Conservation (phyloP, 1,140 invertebrate genomes). For the Drosophila fuyamai region DNA sequence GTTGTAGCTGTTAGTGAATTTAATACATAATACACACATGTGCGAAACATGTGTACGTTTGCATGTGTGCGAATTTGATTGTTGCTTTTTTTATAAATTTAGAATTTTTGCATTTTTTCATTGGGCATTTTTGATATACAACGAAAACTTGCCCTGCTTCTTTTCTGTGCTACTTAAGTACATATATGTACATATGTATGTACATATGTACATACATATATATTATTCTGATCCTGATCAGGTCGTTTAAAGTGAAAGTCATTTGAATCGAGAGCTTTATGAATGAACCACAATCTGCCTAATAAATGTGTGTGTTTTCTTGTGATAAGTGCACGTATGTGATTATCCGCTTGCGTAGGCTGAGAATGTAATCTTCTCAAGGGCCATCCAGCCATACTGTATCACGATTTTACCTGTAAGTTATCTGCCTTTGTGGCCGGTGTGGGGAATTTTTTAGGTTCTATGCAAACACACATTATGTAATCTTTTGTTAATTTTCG, state of each 20-base stretch:
- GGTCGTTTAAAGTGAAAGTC: slow-evolving; percentile 8
- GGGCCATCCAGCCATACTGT: slow-evolving; percentile 19
- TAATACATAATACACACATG: slow-evolving; percentile 58
- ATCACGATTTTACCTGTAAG: slow-evolving; percentile 20
- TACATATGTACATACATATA: background rate
- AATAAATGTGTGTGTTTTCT: slow-evolving; percentile 19
- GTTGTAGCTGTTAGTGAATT: slow-evolving; percentile 78
- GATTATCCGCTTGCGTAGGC: slow-evolving; percentile 29
- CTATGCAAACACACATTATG: slow-evolving; percentile 23
- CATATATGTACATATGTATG: background rate
- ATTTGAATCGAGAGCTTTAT: slow-evolving; percentile 20
- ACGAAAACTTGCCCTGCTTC: slow-evolving; percentile 33
- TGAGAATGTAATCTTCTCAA: slow-evolving; percentile 32
- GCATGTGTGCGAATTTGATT: slow-evolving; percentile 47
- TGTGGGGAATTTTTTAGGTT: background rate
- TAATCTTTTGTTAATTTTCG: slow-evolving; percentile 29
- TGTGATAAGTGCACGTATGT: slow-evolving; percentile 18
- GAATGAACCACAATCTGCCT: slow-evolving; percentile 35
- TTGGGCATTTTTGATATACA: slow-evolving; percentile 53
- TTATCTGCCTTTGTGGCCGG: slow-evolving; percentile 10
- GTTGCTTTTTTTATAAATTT: slow-evolving; percentile 55
- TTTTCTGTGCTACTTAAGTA: slow-evolving; percentile 7
- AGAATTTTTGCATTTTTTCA: slow-evolving; percentile 57
- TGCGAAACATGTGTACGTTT: slow-evolving; percentile 36
- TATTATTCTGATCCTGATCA: slow-evolving; percentile 3